These are phyloP conservation scores for Tinamus major DNA, from an alignment of 2,797 vertebrate species.

Conservation along the genomic window DNA sequence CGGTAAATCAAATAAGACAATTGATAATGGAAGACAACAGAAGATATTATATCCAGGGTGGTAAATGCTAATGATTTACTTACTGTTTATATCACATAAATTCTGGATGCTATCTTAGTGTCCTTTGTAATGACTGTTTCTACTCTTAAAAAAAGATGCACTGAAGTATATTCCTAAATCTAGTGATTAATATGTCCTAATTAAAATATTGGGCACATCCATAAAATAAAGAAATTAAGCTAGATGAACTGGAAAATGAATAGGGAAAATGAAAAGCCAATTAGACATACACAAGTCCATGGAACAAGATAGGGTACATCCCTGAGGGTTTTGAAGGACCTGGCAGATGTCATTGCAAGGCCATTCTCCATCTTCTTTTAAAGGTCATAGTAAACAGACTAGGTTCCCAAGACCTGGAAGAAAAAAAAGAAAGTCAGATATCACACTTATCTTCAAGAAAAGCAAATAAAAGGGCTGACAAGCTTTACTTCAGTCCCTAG, in stretches of 20 bases:
- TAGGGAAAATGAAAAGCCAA: background rate
- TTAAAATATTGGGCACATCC: background rate
- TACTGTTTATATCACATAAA: constrained; percentile 1
- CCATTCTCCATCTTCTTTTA: background rate
- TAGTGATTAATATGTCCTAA: background rate
- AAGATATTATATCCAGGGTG: background rate
- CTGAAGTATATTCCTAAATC: background rate
- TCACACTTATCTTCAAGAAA: background rate
- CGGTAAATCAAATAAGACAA: constrained; percentile 19
- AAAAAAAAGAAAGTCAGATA: background rate
- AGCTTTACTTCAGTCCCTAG: background rate
- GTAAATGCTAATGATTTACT: constrained; percentile 1
- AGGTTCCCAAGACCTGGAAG: background rate
- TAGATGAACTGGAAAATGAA: background rate
- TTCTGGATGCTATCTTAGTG: constrained; percentile 4
- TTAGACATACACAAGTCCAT: background rate
- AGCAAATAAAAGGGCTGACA: background rate
- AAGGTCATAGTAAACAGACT: background rate
- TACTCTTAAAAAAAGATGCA: background rate
- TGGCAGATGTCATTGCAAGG: background rate
- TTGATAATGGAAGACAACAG: background rate
- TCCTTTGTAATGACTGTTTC: constrained; percentile 30
- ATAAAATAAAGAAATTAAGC: background rate
- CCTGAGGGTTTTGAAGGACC: background rate
- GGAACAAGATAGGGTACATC: background rate